Conservation (phyloP, 2,797 vertebrate species). For the Pseudochaenichthys georgianus region DNA sequence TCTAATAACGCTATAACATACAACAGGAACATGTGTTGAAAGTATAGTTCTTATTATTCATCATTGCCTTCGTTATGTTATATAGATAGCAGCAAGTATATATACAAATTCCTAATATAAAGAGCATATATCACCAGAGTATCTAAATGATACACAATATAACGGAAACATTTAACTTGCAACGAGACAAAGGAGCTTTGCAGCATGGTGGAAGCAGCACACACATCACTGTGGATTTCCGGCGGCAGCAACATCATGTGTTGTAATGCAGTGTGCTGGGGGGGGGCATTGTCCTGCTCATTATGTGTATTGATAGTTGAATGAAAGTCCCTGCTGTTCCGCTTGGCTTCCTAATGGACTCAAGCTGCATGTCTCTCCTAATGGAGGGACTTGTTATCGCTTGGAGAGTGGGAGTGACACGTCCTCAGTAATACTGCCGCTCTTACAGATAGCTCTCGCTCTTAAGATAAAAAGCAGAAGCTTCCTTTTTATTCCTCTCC, state of each 20-base stretch:
- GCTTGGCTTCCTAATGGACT: slow-evolving; percentile 33
- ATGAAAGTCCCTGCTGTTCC: slow-evolving; percentile 33
- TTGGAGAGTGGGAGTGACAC: slow-evolving; percentile 21
- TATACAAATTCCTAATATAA: no score
- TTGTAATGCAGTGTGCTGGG: slow-evolving; percentile 9
- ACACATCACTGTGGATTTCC: neutral
- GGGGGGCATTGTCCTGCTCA: slow-evolving; percentile 28
- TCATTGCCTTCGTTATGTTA: neutral
- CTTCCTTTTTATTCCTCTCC: neutral
- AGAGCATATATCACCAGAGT: no score
- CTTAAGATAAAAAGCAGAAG: neutral
- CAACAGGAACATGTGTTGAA: neutral
- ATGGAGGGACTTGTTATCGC: slow-evolving; percentile 39
- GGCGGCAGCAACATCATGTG: neutral
- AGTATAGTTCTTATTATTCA: neutral
- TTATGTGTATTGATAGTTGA: slow-evolving; percentile 34
- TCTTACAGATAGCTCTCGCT: slow-evolving; percentile 10
- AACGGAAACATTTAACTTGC: neutral
- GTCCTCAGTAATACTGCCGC: slow-evolving; percentile 13
- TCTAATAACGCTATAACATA: slow-evolving; percentile 1
- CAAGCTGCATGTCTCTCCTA: slow-evolving; percentile 34
- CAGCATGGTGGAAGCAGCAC: neutral
- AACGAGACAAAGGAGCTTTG: neutral
- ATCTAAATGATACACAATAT: no score
- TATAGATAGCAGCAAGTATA: neutral